Percentiles rank a stretch among this genome's conserved stretches.
Evolutionary conservation across 2,888 invertebrate species (phyloP).

Genomic region (Notodonta ziczac): DNA sequence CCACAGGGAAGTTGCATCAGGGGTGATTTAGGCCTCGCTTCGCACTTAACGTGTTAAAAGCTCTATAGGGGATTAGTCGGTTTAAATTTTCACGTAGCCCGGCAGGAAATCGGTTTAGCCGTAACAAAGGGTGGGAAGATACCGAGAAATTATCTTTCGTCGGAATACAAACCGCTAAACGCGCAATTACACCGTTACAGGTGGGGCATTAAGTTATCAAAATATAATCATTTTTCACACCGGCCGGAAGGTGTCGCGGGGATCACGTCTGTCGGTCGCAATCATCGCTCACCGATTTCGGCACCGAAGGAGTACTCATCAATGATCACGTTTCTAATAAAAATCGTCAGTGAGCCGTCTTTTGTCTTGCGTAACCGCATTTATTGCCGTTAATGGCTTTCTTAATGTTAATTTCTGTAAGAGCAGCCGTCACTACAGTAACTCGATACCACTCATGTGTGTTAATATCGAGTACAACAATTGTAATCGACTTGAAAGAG

Average conservation of each 20-base stretch:
- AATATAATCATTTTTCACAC: slow-evolving; percentile 79
- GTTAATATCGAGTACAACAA: slow-evolving; percentile 10
- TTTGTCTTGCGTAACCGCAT: slow-evolving; percentile 79
- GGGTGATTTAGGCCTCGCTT: too few relatives aligned
- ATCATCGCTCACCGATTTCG: slow-evolving; percentile 68
- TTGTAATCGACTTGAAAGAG: too few relatives aligned
- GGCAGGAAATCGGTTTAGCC: slow-evolving; percentile 80
- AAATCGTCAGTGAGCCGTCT: slow-evolving; percentile 69
- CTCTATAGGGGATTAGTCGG: slow-evolving; percentile 78
- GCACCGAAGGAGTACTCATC: slow-evolving; percentile 51
- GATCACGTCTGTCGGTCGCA: slow-evolving; percentile 72
- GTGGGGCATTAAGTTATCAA: slow-evolving; percentile 81
- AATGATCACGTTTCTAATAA: slow-evolving; percentile 82
- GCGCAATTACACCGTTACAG: slow-evolving; percentile 81
- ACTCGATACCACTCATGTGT: slow-evolving; percentile 33
- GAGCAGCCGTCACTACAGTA: slow-evolving; percentile 43
- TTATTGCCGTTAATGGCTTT: slow-evolving; percentile 78
- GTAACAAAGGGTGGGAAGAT: slow-evolving; percentile 80
- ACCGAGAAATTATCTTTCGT: slow-evolving; percentile 81
- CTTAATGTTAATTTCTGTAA: slow-evolving; percentile 67
- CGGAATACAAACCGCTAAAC: slow-evolving; percentile 80
- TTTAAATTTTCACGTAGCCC: slow-evolving; percentile 81
- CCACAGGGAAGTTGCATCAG: too few relatives aligned
- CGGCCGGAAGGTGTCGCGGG: slow-evolving; percentile 79
- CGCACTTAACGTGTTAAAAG: too few relatives aligned